Evolutionary conservation across 2,113 vertebrate species (phyloP).

Genomic region (Prunella fulvescens): DNA sequence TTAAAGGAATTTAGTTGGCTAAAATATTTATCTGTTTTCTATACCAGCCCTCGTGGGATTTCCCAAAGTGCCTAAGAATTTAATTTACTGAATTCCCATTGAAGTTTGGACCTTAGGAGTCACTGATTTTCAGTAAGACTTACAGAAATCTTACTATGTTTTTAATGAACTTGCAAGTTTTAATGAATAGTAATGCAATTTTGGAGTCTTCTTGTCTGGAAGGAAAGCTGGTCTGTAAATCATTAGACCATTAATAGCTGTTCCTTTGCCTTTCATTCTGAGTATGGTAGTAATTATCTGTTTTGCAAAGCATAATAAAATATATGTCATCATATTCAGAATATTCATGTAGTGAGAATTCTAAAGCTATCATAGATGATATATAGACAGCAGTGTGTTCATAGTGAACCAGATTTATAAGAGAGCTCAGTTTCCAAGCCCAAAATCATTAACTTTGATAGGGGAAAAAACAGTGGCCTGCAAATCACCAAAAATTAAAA

Average conservation of each 20-base stretch:
- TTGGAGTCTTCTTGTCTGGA: constrained; percentile 52
- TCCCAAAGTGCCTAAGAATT: background rate
- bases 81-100: background rate
- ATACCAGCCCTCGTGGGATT: background rate
- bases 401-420: background rate
- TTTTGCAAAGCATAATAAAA: constrained; percentile 46
- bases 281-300: constrained; percentile 54
- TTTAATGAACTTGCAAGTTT: constrained; percentile 34
- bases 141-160: constrained; percentile 15
- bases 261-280: constrained; percentile 27
- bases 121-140: background rate
- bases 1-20: background rate
- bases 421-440: background rate
- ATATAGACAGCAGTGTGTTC: background rate
- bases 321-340: constrained; percentile 28
- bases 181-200: constrained; percentile 12
- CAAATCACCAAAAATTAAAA: background rate
- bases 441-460: background rate
- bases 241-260: constrained; percentile 52
- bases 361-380: background rate
- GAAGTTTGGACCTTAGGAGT: background rate
- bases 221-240: constrained; percentile 31
- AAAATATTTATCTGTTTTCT: background rate
- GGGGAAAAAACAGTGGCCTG: background rate
- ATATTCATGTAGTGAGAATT: constrained; percentile 7